These are phyloP conservation scores for Xenopus petersii DNA, from an alignment of 2,797 vertebrate genomes.

Conservation along the genomic window DNA sequence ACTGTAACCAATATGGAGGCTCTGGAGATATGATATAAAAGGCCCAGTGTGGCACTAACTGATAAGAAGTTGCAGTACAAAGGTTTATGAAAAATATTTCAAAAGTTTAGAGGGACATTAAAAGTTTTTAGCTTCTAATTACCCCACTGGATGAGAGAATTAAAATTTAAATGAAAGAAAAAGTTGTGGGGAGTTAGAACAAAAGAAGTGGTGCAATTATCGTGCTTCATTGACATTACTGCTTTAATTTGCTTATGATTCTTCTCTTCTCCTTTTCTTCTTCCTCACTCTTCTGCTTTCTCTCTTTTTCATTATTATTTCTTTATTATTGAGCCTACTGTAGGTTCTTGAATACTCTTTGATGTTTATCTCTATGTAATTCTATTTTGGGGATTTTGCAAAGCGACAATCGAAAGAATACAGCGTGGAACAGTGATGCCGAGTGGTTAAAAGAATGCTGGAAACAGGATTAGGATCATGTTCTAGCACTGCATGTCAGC, in stretches of 20 bases:
- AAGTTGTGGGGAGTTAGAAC: background rate
- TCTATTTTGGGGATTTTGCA: conserved; percentile 87
- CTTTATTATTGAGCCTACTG: conserved; percentile 71
- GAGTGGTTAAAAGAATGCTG: conserved; percentile 83
- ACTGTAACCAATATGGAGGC: too few species aligned
- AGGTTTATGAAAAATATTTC: too few species aligned
- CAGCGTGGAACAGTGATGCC: conserved; percentile 67
- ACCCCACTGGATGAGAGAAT: too few species aligned
- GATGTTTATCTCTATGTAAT: conserved; percentile 86
- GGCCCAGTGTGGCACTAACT: too few species aligned
- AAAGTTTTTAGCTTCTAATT: too few species aligned
- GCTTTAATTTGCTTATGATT: conserved; percentile 4
- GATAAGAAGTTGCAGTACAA: too few species aligned
- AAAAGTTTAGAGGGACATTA: too few species aligned
- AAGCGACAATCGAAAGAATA: conserved; percentile 80
- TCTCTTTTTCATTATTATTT: conserved; percentile 38
- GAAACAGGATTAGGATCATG: conserved; percentile 97
- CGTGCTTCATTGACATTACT: background rate
- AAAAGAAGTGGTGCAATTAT: background rate
- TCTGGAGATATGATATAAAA: too few species aligned
- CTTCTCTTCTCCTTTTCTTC: background rate
- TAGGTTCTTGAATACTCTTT: conserved; percentile 86
- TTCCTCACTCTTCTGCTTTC: background rate
- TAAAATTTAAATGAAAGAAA: too few species aligned
- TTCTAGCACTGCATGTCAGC: conserved; percentile 90